Evolutionary conservation across 2,888 invertebrate genomes (phyloP).

Genomic region (Hypercompe scribonia): DNA sequence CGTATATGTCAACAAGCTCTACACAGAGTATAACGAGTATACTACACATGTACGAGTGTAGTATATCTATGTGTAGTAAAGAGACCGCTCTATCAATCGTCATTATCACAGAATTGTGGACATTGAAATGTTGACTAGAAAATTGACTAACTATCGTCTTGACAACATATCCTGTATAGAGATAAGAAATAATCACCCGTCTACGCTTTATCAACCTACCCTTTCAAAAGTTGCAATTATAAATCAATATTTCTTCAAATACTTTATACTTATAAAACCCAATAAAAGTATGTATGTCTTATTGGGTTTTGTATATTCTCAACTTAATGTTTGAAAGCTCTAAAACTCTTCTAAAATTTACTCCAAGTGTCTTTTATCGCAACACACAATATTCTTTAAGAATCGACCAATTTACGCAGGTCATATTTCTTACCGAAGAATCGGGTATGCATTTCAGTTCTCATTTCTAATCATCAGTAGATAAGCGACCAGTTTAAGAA

Average conservation of each 20-base stretch:
- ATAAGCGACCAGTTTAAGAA: too few species aligned
- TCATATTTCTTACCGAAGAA: background rate
- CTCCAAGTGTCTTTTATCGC: background rate
- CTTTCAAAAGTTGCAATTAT: background rate
- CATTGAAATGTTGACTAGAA: conserved; percentile 58
- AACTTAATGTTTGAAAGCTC: background rate
- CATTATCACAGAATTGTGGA: conserved; percentile 47
- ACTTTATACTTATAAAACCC: background rate
- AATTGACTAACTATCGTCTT: conserved; percentile 53
- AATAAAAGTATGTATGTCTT: background rate
- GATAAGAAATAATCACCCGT: conserved; percentile 58
- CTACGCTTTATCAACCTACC: background rate
- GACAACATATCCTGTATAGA: conserved; percentile 47
- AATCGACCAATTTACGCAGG: background rate
- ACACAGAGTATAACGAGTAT: conserved; percentile 50
- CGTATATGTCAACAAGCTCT: conserved; percentile 59
- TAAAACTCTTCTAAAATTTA: background rate
- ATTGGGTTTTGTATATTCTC: background rate
- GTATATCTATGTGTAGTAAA: conserved; percentile 56
- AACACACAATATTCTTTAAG: background rate
- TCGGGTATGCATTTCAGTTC: background rate
- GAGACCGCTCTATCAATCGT: conserved; percentile 60
- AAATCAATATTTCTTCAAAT: background rate
- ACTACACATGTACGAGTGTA: too few species aligned
- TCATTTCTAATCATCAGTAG: background rate